Percentiles rank a stretch among this genome's conserved stretches.
Evolutionary conservation across 2,888 invertebrate species (phyloP).

Genomic region (Maniola hyperantus): DNA sequence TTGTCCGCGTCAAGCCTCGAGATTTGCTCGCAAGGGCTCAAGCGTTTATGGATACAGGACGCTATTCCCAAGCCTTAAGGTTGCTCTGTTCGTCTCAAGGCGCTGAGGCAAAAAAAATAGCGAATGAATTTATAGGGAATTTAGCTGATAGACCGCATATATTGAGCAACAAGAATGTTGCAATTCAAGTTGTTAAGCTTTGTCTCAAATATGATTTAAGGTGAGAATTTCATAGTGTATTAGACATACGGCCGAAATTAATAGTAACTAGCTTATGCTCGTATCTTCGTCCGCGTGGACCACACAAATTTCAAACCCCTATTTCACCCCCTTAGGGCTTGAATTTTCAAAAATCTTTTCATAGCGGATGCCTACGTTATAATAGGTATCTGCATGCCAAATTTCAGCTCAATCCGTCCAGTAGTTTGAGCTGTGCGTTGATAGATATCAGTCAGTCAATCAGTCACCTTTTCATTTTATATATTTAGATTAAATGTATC

Average conservation of each 20-base stretch:
- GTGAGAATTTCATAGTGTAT: constrained; percentile 48
- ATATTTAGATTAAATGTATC: no score
- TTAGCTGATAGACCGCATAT: constrained; percentile 65
- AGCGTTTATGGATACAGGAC: constrained; percentile 84
- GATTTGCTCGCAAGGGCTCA: constrained; percentile 79
- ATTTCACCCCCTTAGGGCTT: no score
- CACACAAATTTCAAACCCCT: no score
- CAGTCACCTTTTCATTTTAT: no score
- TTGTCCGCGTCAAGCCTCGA: constrained; percentile 85
- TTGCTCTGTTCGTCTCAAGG: constrained; percentile 62
- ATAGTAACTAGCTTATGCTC: no score
- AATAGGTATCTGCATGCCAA: no score
- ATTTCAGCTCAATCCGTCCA: no score
- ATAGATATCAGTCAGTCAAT: no score
- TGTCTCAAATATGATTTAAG: constrained; percentile 66
- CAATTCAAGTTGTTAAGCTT: constrained; percentile 64
- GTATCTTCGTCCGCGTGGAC: no score
- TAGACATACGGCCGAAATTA: neutral
- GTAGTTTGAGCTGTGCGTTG: no score
- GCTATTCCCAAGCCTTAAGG: constrained; percentile 71
- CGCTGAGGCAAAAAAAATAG: constrained; percentile 55
- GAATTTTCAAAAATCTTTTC: no score
- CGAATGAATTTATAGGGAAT: constrained; percentile 54
- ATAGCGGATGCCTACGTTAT: no score
- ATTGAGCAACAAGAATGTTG: constrained; percentile 61